Evolutionary conservation across 2,113 vertebrate genomes (phyloP), one percentile per base, ranked within the genome.

Genomic region (Arenaria interpres): DNA sequence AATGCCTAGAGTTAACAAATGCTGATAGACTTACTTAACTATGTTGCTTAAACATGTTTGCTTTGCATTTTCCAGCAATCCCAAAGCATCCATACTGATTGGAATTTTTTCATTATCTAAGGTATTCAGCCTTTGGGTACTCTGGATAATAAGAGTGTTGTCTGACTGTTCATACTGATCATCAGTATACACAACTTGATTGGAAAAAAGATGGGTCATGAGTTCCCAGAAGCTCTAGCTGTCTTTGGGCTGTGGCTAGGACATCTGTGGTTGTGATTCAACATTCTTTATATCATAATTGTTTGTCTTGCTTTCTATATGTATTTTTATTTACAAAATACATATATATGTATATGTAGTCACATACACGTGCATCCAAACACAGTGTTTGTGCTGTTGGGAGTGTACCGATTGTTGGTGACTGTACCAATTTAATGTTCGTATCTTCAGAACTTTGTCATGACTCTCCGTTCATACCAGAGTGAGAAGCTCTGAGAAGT

Each of bases 261-360:
- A 78, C 7, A 64, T 76, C 21, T 68, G 25, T 86, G 50, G 14
- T 30, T 93, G 25, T 60, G 63, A 74, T 54, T 79, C 48, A 89
- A 19, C 7, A 6, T 91, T 71, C 62, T 71, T 81, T 35, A 14
- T 76, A 37, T 71, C 27, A 14, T 87, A 64, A 46, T 50, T 64
- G n/a, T 63, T 87, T 86, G 66, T 93, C 62, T 60, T 91, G 48
- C 35, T 45, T 68, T 89, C 90, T 81, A 33, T 68, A 56, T 88
- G 53, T 90, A 56, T 84, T 85, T 96, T 93, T 73, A 46, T 78
- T 25, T n/a, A 39, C 85, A 46, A 82, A 92, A 73, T 92, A 83
- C 71, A 20, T 77, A 23, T 30, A 39, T 78, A 23, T 33, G 5
- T 59, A 2, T 56, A 35, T 72, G 14, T 68, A 60, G 27, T 62